Base-by-base conservation (phyloP, 2,888 invertebrate species). In the Cephus runcator region DNA sequence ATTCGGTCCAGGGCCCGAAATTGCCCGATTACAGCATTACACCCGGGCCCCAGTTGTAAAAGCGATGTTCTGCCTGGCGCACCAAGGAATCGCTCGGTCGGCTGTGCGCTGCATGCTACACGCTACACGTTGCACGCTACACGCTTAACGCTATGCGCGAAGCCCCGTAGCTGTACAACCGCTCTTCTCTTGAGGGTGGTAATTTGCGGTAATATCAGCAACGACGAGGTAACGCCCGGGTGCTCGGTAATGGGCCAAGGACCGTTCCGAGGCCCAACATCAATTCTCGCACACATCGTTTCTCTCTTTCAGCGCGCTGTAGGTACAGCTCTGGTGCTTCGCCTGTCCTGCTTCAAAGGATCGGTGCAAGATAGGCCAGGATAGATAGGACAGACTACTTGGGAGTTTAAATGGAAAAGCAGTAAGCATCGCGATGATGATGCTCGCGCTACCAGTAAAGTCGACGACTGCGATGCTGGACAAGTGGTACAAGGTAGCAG, bases 201-300 rank as follows among this genome's bases (percentile, higher is more conserved):
- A 91, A 91, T 91, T 91, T 91, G 91, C 87, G 90, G 91, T 91
- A 90, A 91, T 89, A 90, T 90, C 87, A 90, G 86, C 88, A 88
- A 90, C 89, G 90, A 89, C 89, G 87, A 89, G 88, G 89, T 88
- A 89, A 89, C 88, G 88, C 86, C 81, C 83, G n/a, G 73, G 73
- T 73, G 73, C 73, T 33, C 73, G 34, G 73, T 73, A 73, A 73
- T 73, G 23, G 73, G 73, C 34, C 71, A 30, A 33, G 71, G 71
- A 33, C 40, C 40, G 40, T 40, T 82, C 83, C 85, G 81, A 81
- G 82, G 85, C 82, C 15, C 40, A 40, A 84, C 85, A 84, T 85
- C 85, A 85, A 85, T 84, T 84, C 84, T 82, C 80, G 78, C 84
- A 83, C 83, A 84, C 85, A 85, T 84, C 83, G 85, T 85, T 87